A percentile compares a stretch with the other conserved stretches of the same genome.
These are phyloP conservation scores for Psilopogon haemacephalus DNA, from an alignment of 2,113 vertebrate species.

Conservation along the genomic window DNA sequence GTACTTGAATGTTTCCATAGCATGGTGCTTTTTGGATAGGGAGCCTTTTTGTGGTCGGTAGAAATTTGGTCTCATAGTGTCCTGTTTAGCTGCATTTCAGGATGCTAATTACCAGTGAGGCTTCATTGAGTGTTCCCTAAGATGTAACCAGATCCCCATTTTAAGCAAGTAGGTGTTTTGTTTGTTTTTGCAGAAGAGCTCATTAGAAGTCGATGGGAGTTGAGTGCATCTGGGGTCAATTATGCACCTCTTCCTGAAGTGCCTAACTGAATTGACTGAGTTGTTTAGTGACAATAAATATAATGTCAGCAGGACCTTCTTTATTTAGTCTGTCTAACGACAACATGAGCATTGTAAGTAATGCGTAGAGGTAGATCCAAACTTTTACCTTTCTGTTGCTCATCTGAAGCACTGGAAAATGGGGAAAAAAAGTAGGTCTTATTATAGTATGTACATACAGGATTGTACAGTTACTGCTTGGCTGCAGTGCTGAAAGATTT, in stretches of 20 bases:
- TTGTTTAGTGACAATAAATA: slow-evolving; percentile 24
- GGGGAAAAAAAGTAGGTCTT: neutral
- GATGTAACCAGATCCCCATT: neutral
- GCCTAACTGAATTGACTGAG: neutral
- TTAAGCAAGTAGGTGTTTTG: neutral
- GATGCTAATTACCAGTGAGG: neutral
- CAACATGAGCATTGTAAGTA: neutral
- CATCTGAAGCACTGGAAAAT: neutral
- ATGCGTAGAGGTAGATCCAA: neutral
- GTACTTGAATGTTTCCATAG: neutral
- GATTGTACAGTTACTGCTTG: neutral
- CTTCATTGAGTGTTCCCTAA: neutral
- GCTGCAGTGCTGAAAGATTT: too few species aligned
- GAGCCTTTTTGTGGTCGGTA: neutral
- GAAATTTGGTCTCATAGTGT: neutral
- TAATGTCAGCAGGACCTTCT: neutral
- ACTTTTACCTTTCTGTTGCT: neutral
- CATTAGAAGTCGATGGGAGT: neutral
- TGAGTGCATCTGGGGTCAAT: neutral
- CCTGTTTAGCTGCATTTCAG: neutral
- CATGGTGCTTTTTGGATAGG: neutral
- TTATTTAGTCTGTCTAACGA: neutral
- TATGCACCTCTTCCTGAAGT: neutral
- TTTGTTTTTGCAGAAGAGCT: neutral
- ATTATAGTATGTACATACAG: neutral